These are phyloP conservation scores for Hirundo rustica DNA, from an alignment of 2,797 vertebrate genomes.

Conservation along the genomic window DNA sequence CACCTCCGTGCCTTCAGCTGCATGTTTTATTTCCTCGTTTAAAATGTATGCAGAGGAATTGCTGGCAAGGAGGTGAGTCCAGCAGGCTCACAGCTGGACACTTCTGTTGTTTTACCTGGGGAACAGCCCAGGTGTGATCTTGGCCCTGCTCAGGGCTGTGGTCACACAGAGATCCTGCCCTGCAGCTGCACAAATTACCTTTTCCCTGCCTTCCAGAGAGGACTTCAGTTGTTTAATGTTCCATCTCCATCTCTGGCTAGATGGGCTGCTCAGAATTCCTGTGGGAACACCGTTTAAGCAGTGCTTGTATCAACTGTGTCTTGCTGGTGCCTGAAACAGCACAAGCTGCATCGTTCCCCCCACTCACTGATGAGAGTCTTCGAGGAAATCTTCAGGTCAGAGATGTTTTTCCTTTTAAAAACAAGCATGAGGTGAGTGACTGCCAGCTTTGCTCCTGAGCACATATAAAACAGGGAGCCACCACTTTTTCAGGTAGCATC, in stretches of 20 bases:
- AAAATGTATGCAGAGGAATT: accelerated
- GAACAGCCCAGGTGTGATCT: not conserved
- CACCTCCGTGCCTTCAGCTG: not conserved
- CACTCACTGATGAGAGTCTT: not conserved
- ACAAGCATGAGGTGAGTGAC: not conserved
- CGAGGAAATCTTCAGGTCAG: not conserved
- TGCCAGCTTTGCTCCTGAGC: not conserved
- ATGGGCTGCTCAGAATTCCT: not conserved
- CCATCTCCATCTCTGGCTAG: not conserved
- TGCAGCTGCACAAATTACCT: not conserved
- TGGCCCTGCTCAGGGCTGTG: not conserved
- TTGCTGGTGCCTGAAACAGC: not conserved
- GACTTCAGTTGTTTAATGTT: not conserved
- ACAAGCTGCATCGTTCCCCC: accelerated
- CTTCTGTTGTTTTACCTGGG: not conserved
- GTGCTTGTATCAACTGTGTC: not conserved
- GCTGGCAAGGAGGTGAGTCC: not conserved
- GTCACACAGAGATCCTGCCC: not conserved
- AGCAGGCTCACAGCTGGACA: not conserved
- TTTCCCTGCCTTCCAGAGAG: not conserved
- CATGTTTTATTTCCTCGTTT: not conserved
- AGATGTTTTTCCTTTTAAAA: not conserved
- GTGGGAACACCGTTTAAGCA: not conserved
- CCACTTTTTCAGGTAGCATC: not conserved
- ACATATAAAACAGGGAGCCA: not conserved